Percentiles rank a stretch among this genome's conserved stretches.
Conservation (phyloP, 2,113 vertebrate species). For the Ictidomys tridecemlineatus region DNA sequence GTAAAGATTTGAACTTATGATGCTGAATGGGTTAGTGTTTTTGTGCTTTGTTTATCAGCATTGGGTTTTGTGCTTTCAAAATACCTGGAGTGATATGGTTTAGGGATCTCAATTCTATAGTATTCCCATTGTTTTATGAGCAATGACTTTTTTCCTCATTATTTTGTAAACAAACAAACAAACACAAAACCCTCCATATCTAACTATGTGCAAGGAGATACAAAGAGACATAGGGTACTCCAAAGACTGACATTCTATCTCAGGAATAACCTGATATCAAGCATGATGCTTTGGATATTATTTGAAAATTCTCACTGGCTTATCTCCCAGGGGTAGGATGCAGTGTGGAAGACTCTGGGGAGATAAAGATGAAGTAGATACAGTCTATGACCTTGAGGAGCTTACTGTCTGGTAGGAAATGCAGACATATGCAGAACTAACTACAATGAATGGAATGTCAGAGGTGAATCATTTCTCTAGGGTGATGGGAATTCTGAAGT, state of each 20-base stretch:
- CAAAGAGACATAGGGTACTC: neutral
- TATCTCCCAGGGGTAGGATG: conserved; percentile 14
- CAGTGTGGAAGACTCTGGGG: neutral
- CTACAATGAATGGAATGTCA: neutral
- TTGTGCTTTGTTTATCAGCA: conserved; percentile 34
- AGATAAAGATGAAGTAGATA: conserved; percentile 37
- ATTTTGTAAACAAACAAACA: conserved; percentile 26
- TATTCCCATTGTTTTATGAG: conserved; percentile 45
- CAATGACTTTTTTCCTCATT: neutral
- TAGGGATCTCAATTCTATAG: neutral
- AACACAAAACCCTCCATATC: neutral
- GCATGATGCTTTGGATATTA: neutral
- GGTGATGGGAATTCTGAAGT: conserved; percentile 3
- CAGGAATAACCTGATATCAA: conserved; percentile 10
- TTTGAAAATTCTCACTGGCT: conserved; percentile 36
- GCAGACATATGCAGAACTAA: conserved; percentile 31
- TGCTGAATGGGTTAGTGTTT: neutral
- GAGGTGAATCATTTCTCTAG: conserved; percentile 52
- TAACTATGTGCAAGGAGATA: conserved; percentile 42
- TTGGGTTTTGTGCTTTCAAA: conserved; percentile 38
- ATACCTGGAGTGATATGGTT: conserved; percentile 22
- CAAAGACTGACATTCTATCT: conserved; percentile 52
- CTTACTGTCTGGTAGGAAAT: conserved; percentile 21
- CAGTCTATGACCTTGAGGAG: neutral
- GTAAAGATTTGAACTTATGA: conserved; percentile 50